Percentiles rank a stretch among this genome's conserved stretches.
These are phyloP conservation scores for Lacerta viridis DNA, from an alignment of 2,797 vertebrate genomes.

Conservation along the genomic window DNA sequence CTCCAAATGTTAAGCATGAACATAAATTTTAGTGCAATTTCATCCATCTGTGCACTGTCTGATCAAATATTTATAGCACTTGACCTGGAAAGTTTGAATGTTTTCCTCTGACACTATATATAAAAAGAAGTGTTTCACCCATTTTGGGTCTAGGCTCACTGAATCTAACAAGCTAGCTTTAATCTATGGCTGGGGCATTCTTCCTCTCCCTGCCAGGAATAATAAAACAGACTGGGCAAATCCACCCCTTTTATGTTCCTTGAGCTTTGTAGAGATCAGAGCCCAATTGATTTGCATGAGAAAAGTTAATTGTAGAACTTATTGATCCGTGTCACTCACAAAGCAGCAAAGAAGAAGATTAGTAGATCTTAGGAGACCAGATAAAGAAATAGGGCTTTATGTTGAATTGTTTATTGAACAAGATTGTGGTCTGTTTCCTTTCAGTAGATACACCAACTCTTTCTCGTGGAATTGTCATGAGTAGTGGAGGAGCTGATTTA, in stretches of 20 bases:
- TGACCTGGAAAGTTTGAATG: constrained; percentile 22
- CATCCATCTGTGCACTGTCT: not conserved
- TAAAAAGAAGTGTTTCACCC: not conserved
- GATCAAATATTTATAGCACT: constrained; percentile 15
- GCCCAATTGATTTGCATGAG: constrained; percentile 35
- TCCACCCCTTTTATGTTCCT: constrained; percentile 28
- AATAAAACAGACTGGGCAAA: constrained; percentile 11
- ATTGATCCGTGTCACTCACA: constrained; percentile 47
- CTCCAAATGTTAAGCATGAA: not conserved
- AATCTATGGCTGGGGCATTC: not conserved
- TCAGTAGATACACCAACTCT: constrained; percentile 30
- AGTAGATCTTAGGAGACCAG: constrained; percentile 34
- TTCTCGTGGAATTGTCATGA: constrained; percentile 18
- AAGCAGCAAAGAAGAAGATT: constrained; percentile 33
- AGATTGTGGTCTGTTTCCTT: constrained; percentile 43
- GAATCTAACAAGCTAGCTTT: not conserved
- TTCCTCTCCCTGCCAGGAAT: constrained; percentile 2
- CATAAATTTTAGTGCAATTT: not conserved
- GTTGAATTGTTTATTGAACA: constrained; percentile 48
- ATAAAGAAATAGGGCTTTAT: constrained; percentile 44
- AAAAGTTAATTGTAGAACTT: constrained; percentile 42
- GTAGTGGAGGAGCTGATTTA: constrained; percentile 22
- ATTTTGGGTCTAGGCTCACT: constrained; percentile 19
- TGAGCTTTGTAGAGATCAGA: constrained; percentile 14
- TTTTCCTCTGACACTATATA: constrained; percentile 10